Percentiles rank a stretch among this genome's conserved stretches.
Conservation (phyloP, 2,113 vertebrate genomes). For the Daphoenositta chrysoptera region DNA sequence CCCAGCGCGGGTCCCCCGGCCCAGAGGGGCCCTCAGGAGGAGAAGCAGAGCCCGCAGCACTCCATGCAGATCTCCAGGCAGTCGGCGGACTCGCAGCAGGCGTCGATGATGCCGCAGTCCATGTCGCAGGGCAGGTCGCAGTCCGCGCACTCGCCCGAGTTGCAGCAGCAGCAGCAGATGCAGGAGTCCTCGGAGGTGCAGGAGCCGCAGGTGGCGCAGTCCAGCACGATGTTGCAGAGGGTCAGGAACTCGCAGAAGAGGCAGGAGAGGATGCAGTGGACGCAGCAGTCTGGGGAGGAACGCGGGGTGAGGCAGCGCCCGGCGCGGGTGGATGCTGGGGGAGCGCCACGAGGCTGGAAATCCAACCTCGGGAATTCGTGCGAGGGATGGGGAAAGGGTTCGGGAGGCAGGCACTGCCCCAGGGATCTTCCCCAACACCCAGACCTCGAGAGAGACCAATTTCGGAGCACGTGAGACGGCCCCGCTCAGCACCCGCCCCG, state of each 20-base stretch:
- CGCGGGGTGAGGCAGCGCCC: accelerated
- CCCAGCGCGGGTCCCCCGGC: accelerated
- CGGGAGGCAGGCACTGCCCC: not conserved
- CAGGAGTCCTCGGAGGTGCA: slow-evolving; percentile 90
- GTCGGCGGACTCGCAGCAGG: slow-evolving; percentile 98
- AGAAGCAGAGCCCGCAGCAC: slow-evolving; percentile 98
- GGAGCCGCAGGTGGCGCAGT: slow-evolving; percentile 95
- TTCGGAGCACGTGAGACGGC: not conserved
- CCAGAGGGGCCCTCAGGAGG: slow-evolving; percentile 76
- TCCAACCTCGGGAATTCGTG: not conserved
- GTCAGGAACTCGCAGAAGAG: slow-evolving; percentile 98
- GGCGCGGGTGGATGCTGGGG: accelerated
- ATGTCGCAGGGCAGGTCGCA: slow-evolving; percentile 97
- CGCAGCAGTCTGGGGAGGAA: slow-evolving; percentile 86
- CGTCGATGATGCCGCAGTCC: slow-evolving; percentile 98
- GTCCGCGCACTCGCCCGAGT: slow-evolving; percentile 89
- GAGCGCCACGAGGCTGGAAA: not conserved
- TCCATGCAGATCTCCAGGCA: slow-evolving; percentile 99
- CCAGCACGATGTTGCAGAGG: slow-evolving; percentile 94
- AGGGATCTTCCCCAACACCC: not conserved
- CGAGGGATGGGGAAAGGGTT: not conserved
- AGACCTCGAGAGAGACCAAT: not conserved
- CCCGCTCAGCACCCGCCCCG: accelerated
- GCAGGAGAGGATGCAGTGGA: slow-evolving; percentile 97
- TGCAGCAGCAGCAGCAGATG: slow-evolving; percentile 94